Evolutionary conservation across 1,140 invertebrate species (phyloP).

Genomic region (Coenobita brevimanus): DNA sequence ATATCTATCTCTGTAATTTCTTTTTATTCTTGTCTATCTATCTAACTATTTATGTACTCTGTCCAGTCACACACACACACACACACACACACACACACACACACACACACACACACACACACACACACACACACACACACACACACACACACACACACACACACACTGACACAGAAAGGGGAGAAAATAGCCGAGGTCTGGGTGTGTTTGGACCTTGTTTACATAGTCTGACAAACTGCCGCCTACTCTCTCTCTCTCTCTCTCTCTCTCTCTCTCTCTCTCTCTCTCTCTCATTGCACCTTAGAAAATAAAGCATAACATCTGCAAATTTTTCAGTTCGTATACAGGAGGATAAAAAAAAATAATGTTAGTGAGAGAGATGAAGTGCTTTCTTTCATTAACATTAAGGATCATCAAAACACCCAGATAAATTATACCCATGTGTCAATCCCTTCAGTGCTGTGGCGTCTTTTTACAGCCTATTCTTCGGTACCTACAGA

Average conservation of each 20-base stretch:
- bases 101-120: conserved; percentile 12
- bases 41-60: too few species aligned
- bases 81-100: conserved; percentile 17
- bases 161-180: background rate
- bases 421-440: too few species aligned
- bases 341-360: too few species aligned
- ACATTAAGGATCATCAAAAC: too few species aligned
- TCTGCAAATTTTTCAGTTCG: too few species aligned
- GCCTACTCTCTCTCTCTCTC: conserved; percentile 33
- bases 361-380: too few species aligned
- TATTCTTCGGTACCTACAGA: too few species aligned
- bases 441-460: too few species aligned
- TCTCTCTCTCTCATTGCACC: conserved; percentile 19
- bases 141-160: background rate
- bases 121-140: conserved; percentile 4
- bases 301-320: background rate
- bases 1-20: background rate
- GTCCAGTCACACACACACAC: too few species aligned
- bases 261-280: conserved; percentile 32
- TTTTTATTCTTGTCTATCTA: background rate
- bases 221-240: conserved; percentile 25
- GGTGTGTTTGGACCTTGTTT: conserved; percentile 21
- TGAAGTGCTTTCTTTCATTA: too few species aligned
- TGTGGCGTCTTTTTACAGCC: too few species aligned
- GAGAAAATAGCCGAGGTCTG: background rate